phyloP scores from a whole-genome alignment of 2,888 invertebrate genomes.

The Argyra leucocephala region DNA sequence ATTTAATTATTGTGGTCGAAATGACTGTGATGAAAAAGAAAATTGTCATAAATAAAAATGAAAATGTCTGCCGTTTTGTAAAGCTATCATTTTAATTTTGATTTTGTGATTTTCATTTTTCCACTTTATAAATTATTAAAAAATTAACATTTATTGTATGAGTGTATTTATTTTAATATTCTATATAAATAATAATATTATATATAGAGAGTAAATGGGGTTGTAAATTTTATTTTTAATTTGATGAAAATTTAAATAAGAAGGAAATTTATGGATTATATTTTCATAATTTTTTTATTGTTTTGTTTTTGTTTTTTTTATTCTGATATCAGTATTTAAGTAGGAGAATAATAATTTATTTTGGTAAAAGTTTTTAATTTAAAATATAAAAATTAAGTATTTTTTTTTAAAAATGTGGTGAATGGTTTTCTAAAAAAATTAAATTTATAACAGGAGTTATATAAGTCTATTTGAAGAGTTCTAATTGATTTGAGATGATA shows the following conservation, averaged over 20 bases:
- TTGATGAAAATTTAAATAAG: not conserved
- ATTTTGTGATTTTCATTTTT: not conserved
- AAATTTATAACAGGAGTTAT: too few relatives aligned
- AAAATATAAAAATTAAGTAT: too few relatives aligned
- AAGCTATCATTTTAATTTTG: not conserved
- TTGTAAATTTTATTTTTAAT: not conserved
- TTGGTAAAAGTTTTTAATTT: too few relatives aligned
- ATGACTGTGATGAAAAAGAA: not conserved
- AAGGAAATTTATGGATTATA: too few relatives aligned
- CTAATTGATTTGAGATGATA: too few relatives aligned
- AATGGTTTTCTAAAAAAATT: too few relatives aligned
- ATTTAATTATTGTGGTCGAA: not conserved
- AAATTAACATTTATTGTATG: not conserved
- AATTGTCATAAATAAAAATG: not conserved
- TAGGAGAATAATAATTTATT: too few relatives aligned
- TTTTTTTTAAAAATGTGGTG: too few relatives aligned
- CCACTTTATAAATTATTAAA: not conserved
- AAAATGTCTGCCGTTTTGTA: not conserved
- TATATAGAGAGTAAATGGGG: not conserved
- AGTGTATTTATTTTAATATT: not conserved
- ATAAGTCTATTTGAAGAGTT: too few relatives aligned
- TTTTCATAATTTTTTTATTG: too few relatives aligned
- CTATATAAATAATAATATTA: not conserved
- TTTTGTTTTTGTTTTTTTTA: too few relatives aligned
- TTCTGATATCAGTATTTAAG: too few relatives aligned